These are phyloP conservation scores for Calidris pygmaea DNA, from an alignment of 2,113 vertebrate species.

Conservation along the genomic window DNA sequence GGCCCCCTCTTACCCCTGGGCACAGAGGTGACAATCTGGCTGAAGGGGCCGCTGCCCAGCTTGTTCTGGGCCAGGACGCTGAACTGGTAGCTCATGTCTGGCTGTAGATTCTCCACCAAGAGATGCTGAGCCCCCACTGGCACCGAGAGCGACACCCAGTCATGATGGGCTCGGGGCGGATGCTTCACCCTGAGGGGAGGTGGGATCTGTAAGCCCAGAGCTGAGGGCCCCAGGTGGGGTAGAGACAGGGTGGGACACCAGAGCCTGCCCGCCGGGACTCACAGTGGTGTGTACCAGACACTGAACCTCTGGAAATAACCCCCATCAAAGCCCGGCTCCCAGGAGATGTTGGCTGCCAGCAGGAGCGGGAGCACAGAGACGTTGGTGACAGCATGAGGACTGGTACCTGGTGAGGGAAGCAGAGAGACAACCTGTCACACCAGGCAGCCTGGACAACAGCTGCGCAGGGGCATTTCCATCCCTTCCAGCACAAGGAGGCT, in stretches of 20 bases:
- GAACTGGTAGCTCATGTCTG: constrained; percentile 88
- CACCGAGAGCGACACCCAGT: constrained; percentile 90
- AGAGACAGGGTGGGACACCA: background rate
- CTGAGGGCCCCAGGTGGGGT: fast-evolving
- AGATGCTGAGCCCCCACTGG: constrained; percentile 81
- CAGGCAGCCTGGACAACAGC: background rate
- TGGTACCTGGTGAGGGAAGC: constrained; percentile 81
- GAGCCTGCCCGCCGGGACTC: background rate
- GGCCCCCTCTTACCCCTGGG: constrained; percentile 81
- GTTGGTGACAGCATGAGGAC: constrained; percentile 85
- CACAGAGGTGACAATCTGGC: constrained; percentile 85
- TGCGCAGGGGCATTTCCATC: background rate
- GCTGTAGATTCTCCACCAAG: constrained; percentile 85
- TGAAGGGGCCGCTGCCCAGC: constrained; percentile 95
- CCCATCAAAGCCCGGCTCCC: constrained; percentile 93
- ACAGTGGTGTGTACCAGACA: constrained; percentile 88
- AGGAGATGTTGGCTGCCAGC: constrained; percentile 87
- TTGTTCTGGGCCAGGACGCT: constrained; percentile 95
- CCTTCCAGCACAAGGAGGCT: background rate
- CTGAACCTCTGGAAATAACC: constrained; percentile 94
- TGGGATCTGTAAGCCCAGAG: background rate
- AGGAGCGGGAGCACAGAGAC: constrained; percentile 80
- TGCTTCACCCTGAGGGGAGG: constrained; percentile 78
- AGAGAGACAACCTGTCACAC: background rate
- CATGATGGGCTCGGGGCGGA: constrained; percentile 83